Base-by-base conservation (phyloP, 2,888 invertebrate genomes). In the Eristalis arbustorum region DNA sequence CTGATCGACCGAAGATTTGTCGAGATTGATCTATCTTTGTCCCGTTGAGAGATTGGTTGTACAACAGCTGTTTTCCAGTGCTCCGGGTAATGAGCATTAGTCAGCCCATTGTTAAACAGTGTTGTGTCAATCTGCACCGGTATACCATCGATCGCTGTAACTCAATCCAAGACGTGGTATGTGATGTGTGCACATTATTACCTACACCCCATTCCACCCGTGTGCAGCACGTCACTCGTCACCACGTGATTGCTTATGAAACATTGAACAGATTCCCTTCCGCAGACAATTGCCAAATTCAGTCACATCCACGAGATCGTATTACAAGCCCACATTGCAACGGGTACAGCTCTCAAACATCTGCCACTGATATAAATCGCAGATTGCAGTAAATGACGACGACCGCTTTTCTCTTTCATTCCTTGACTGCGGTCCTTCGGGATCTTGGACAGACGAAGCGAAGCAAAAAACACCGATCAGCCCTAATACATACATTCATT, bases 391-490 rank as follows among this genome's bases (percentile, higher is more conserved):
- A 31, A n/a, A 61, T 25, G 71, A 66, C 78, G 71, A 66, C 78
- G 66, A 72, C 78, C 72, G 71, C 78, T n/a, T 42, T 42, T 18
- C 42, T n/a, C 40, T 28, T 37, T 57, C 59, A 71, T 64, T 71
- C 37, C 57, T 63, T 78, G 63, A 56, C 57, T 28, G 37, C 23
- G 31, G 57, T 66, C 72, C 72, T 71, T 64, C 57, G 57, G 34
- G 73, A 61, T 59, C 74, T 74, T 68, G 13, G 25, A 25, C 59
- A 37, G 40, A 11, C 63, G 4, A n/a, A n/a, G n/a, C 57, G 59
- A 66, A 67, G 71, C 63, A 81, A 72, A 42, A 31, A 80, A 37
- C 61, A 74, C 56, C 34, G 56, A 68, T 59, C 42, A 37, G 62
- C 31, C 49, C 25, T 59, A 72, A 72, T 59, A 66, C 73, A 25